These are phyloP conservation scores for Limnephilus rhombicus DNA, from an alignment of 2,888 invertebrate species.

Conservation along the genomic window DNA sequence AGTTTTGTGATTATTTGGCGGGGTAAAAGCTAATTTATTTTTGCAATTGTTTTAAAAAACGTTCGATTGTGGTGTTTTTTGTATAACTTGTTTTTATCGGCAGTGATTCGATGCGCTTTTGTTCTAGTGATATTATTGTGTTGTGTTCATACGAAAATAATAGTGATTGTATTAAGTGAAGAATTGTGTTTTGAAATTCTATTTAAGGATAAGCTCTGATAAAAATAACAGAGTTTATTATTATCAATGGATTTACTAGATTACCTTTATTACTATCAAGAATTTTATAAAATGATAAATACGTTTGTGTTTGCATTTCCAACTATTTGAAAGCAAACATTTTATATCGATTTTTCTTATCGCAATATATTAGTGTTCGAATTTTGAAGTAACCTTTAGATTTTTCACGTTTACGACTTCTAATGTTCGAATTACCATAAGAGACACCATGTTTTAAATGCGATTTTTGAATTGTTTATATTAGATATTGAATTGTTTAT, in stretches of 20 bases:
- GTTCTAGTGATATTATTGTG: background rate
- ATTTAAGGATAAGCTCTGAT: background rate
- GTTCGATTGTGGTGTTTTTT: background rate
- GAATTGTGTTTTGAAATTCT: background rate
- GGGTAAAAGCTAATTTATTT: background rate
- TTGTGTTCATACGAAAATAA: background rate
- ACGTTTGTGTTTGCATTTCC: background rate
- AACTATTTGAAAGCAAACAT: background rate
- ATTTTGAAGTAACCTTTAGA: background rate
- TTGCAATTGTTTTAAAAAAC: background rate
- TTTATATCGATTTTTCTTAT: background rate
- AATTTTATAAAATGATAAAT: background rate
- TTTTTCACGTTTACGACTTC: background rate
- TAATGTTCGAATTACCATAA: background rate
- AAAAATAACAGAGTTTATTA: background rate
- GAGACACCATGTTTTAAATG: too few species aligned
- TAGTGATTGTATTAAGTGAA: background rate
- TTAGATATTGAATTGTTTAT: too few species aligned
- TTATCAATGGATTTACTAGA: background rate
- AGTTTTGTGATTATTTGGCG: background rate
- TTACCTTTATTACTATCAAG: background rate
- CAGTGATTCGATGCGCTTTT: background rate
- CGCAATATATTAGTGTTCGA: background rate
- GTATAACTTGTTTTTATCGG: background rate
- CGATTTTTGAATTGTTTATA: too few species aligned